A percentile compares a stretch with the other conserved stretches of the same genome.
phyloP scores from a whole-genome alignment of 2,888 invertebrate genomes.

The Drosophila nigritarsus region DNA sequence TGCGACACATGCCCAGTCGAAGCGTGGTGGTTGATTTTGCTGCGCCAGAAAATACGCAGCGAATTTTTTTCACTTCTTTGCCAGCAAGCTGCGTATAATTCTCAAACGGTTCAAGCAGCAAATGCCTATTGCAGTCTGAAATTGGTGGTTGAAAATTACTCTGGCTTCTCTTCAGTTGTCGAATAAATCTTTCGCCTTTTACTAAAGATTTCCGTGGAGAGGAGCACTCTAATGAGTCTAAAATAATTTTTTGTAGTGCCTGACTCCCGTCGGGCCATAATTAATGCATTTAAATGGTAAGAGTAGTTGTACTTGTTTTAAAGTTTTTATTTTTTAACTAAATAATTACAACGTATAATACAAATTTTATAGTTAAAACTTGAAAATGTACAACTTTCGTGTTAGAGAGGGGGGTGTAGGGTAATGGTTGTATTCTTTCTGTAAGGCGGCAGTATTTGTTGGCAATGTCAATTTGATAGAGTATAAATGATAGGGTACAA shows the following conservation, averaged over 20 bases:
- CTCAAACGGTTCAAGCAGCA: constrained; percentile 44
- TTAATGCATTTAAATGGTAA: constrained; percentile 4
- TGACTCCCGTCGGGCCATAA: constrained; percentile 61
- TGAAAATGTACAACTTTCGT: constrained; percentile 67
- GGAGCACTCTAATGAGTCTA: constrained; percentile 90
- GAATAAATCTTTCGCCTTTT: constrained; percentile 92
- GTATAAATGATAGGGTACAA: constrained; percentile 3
- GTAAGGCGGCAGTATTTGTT: too few species aligned
- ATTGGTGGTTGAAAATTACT: constrained; percentile 76
- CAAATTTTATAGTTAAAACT: constrained; percentile 69
- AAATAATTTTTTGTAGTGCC: constrained; percentile 77
- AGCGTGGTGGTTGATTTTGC: constrained; percentile 35
- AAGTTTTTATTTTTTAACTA: constrained; percentile 69
- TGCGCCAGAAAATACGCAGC: constrained; percentile 20
- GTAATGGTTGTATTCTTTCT: too few species aligned
- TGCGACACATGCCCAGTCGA: constrained; percentile 13
- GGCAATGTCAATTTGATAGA: background rate
- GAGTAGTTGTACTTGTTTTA: constrained; percentile 2
- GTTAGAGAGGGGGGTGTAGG: background rate
- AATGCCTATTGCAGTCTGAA: background rate
- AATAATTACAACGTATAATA: constrained; percentile 80
- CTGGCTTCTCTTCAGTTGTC: constrained; percentile 89
- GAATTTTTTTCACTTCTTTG: fast-evolving
- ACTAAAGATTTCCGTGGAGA: constrained; percentile 92
- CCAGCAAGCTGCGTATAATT: constrained; percentile 34